Evolutionary conservation across 2,888 invertebrate genomes (phyloP), one percentile per base, ranked within the genome.

Genomic region (Conomelus anceps): DNA sequence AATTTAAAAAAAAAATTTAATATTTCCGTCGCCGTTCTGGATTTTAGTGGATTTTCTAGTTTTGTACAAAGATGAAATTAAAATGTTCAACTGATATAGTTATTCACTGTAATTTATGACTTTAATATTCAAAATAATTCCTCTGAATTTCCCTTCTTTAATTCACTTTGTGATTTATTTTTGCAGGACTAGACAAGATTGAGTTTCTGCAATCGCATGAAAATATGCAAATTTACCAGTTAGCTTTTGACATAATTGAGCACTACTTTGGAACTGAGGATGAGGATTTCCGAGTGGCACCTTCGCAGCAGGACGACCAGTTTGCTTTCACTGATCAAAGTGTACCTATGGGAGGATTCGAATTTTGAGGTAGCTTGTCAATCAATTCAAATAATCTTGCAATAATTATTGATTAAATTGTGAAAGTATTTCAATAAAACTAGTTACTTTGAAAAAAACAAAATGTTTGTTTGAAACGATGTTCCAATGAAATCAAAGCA

Each of bases 201-300:
- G 99, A 99, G 94, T 99, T 98, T 94, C 95, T 99, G 88, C 99
- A 99, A 93, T 98, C 98, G 86, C 99, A 99, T 93, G 98, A 98
- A 93, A 99, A 99, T 93, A 95, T 97, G 93, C 99, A 99, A 92
- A 98, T 99, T 91, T 99, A 99, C 94, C 97, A 98, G 93, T 99
- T 99, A 94, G 98, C 99, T 88, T 99, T 98, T 93, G 98, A 98
- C 93, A 98, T 99, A 92, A 99, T 99, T 92, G 99, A 99, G 93
- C 97, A 96, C 93, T 99, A 97, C 94, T 99, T 99, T 93, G 97
- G 98, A 22, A 96, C 97, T n/a, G 98, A 98, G 92, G 98, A 98
- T 92, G 96, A 96, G 92, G 98, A 97, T 92, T 94, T 95, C 0
- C 95, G 96, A 88, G 95, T 98, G 13, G 98, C 97, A 41, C 98